A percentile compares a stretch with the other conserved stretches of the same genome.
These are phyloP conservation scores for Styela plicata DNA, from an alignment of 23 tunicate species.

Conservation along the genomic window DNA sequence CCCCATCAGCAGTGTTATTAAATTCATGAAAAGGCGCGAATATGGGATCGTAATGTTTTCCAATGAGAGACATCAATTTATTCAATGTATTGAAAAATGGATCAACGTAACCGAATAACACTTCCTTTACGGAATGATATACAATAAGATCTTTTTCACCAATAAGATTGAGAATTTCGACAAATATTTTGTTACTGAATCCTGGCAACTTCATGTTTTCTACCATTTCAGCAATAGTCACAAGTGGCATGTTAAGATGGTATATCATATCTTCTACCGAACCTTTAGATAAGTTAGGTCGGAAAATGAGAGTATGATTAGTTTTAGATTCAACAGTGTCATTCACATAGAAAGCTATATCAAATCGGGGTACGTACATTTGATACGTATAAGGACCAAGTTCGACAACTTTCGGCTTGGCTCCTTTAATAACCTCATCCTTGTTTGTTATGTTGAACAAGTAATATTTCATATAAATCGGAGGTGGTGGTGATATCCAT, in stretches of 20 bases:
- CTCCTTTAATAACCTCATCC: conserved; percentile 48
- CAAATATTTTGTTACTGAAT: not conserved
- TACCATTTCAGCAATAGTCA: conserved; percentile 23
- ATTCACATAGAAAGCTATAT: conserved; percentile 78
- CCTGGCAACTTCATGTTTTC: conserved; percentile 11
- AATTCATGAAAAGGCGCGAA: conserved; percentile 74
- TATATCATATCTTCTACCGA: not conserved
- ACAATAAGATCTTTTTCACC: conserved; percentile 49
- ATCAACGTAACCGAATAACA: conserved; percentile 78
- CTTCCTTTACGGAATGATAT: conserved; percentile 56
- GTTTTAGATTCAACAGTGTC: conserved; percentile 64
- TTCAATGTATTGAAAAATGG: conserved; percentile 50
- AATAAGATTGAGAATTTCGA: not conserved
- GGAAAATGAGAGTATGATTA: conserved; percentile 78
- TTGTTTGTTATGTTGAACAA: conserved; percentile 78
- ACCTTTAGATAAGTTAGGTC: conserved; percentile 26
- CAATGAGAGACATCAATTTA: conserved; percentile 21
- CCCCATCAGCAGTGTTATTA: conserved; percentile 87
- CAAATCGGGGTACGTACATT: conserved; percentile 39
- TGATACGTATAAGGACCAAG: conserved; percentile 76
- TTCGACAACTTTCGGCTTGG: conserved; percentile 60
- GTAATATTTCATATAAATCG: conserved; percentile 93
- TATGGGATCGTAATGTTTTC: conserved; percentile 33
- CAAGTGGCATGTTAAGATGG: conserved; percentile 72
- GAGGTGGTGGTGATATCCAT: conserved; percentile 85